Evolutionary conservation across 2,888 invertebrate genomes (phyloP), one percentile per base, ranked within the genome.

Genomic region (Andrena praecox): DNA sequence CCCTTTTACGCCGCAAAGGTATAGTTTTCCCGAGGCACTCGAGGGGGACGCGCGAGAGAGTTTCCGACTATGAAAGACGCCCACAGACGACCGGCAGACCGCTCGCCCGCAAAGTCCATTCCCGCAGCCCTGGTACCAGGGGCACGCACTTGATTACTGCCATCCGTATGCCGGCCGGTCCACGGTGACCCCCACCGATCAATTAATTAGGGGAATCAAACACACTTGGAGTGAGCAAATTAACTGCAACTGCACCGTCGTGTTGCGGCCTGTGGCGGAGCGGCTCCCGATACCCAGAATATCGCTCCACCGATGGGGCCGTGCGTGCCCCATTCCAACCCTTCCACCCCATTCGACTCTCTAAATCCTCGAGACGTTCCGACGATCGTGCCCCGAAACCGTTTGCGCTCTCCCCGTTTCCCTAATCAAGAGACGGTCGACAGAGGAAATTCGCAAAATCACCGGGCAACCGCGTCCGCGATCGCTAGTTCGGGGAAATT

Each of bases 131-230:
- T 68, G 86, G 82, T 75, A 73, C 87, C 80, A 70, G 82, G 82
- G 87, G 83, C 82, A 89, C 87, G 87, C 91, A 91, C 90, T 92
- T 92, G 93, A 93, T 93, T 93, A 93, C 90, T 87, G 91, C 90
- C 91, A 92, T 92, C 91, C 92, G 91, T 89, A 90, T 89, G 83
- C 87, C 87, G 86, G 88, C 87, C 88, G 90, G 86, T 83, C 87
- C 89, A 90, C 89, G 86, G 89, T 90, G 91, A 90, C 93, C 92
- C 92, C 90, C 74, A 90, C 89, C 92, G 93, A 93, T 93, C 94
- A 94, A 94, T 94, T 94, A 94, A 94, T 94, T 94, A 93, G 93
- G 92, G 93, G 93, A 94, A 94, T 94, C 94, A 93, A 94, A 93
- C 93, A 93, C 94, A 93, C 94, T 93, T 92, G 94, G 92, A 93